phyloP scores from a whole-genome alignment of 2,797 vertebrate species.

The Fistularia tabacaria region DNA sequence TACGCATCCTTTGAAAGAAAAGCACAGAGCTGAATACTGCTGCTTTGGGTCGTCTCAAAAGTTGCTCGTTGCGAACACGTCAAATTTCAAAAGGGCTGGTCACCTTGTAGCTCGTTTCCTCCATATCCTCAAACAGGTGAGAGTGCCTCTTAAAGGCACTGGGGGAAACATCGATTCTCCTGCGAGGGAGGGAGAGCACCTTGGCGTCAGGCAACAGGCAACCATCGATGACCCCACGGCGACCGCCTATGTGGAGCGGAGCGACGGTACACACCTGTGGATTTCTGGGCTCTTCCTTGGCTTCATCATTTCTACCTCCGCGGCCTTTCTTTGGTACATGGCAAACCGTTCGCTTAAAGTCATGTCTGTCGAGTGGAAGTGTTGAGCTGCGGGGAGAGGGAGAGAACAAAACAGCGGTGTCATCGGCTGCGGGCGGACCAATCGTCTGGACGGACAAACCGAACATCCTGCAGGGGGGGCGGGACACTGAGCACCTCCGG shows the following conservation, averaged over 20 bases:
- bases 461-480: too few relatives aligned
- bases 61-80: constrained; percentile 69
- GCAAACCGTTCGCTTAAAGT: constrained; percentile 96
- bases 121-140: constrained; percentile 93
- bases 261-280: constrained; percentile 82
- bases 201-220: constrained; percentile 1
- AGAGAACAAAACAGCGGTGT: not conserved
- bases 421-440: not conserved
- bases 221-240: too few relatives aligned
- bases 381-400: constrained; percentile 81
- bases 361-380: constrained; percentile 92
- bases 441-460: not conserved
- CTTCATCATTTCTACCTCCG: constrained; percentile 91
- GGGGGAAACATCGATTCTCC: constrained; percentile 99
- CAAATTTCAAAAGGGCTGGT: constrained; percentile 81
- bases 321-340: constrained; percentile 96
- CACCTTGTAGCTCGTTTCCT: constrained; percentile 96
- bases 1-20: constrained; percentile 98
- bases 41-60: constrained; percentile 56
- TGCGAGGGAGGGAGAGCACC: constrained; percentile 40
- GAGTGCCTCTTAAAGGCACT: constrained; percentile 99
- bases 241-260: not conserved
- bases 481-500: too few relatives aligned
- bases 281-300: constrained; percentile 98
- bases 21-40: constrained; percentile 96